Base-by-base conservation (phyloP, 2,888 invertebrate genomes). In the Trachelus tabidus region DNA sequence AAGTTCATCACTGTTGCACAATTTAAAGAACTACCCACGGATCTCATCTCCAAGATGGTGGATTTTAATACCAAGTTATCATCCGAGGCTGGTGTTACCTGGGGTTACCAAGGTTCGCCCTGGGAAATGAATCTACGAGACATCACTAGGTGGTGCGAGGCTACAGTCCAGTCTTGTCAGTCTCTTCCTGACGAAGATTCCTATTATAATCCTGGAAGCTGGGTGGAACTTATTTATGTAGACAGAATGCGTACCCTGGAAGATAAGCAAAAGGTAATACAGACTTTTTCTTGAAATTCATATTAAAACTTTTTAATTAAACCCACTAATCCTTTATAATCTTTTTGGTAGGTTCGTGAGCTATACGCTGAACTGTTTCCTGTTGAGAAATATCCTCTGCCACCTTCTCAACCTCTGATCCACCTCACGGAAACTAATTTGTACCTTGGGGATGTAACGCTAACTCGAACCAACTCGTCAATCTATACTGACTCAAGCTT, bases 101-200 rank as follows among this genome's bases (percentile, higher is more conserved):
- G 97, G 94, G 98, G 96, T 0, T 94, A 95, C 84, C 94, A 93
- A 87, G 98, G 99, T 0, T 95, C 96, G 0, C 99, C 99, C 0
- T 99, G 97, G 96, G 99, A 99, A 92, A 97, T 99, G 92, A 99
- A 99, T 92, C 93, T 99, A 74, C 94, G 99, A 86, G 99, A 99
- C 90, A 93, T 99, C 83, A 95, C 96, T 79, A 94, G 99, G 84
- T 99, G 98, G 98, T 97, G 97, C 89, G 96, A 98, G 86, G 94
- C 96, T 0, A 93, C 95, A 0, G 91, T 94, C 40, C 92, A 92
- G 77, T 81, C 79, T 9, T 33, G 77, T 40, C 76, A 35, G 6
- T 40, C 77, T 34, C 71, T 69, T 9, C n/a, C 31, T 69, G 12
- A 75, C 12, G 31, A 75, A 3, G 68, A 80, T 9, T 68, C 33